A percentile compares a stretch with the other conserved stretches of the same genome.
These are phyloP conservation scores for Gambelia wislizenii DNA, from an alignment of 2,797 vertebrate species.

Conservation along the genomic window DNA sequence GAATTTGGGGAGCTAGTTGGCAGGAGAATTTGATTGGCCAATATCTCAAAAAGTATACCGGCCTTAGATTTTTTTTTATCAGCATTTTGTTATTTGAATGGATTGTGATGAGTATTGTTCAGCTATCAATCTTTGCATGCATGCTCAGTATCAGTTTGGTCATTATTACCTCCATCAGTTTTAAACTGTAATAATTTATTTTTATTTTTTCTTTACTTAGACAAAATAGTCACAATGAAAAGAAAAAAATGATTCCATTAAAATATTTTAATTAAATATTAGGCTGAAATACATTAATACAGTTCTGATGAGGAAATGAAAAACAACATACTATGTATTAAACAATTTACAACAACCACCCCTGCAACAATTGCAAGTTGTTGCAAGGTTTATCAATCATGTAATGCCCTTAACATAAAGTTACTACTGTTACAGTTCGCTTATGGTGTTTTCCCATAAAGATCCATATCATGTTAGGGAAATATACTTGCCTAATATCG, in stretches of 20 bases:
- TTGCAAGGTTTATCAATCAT: too few relatives aligned
- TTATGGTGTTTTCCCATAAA: too few relatives aligned
- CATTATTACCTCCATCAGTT: not conserved
- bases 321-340: too few relatives aligned
- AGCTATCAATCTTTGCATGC: not conserved
- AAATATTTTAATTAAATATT: too few relatives aligned
- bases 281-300: too few relatives aligned
- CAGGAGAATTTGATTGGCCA: constrained; percentile 36
- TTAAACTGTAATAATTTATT: not conserved
- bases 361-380: too few relatives aligned
- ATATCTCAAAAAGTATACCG: constrained; percentile 44
- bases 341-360: too few relatives aligned
- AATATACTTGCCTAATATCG: too few relatives aligned
- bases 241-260: not conserved
- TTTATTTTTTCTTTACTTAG: not conserved
- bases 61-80: not conserved
- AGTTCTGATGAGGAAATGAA: too few relatives aligned
- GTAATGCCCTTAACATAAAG: too few relatives aligned
- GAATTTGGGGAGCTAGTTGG: accelerated
- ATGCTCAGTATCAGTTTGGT: not conserved
- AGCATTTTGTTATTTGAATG: constrained; percentile 24
- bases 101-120: constrained; percentile 22
- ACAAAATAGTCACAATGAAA: not conserved
- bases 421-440: too few relatives aligned
- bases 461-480: too few relatives aligned